Evolutionary conservation across 2,888 invertebrate genomes (phyloP), one percentile per base, ranked within the genome.

Genomic region (Tineola bisselliella): DNA sequence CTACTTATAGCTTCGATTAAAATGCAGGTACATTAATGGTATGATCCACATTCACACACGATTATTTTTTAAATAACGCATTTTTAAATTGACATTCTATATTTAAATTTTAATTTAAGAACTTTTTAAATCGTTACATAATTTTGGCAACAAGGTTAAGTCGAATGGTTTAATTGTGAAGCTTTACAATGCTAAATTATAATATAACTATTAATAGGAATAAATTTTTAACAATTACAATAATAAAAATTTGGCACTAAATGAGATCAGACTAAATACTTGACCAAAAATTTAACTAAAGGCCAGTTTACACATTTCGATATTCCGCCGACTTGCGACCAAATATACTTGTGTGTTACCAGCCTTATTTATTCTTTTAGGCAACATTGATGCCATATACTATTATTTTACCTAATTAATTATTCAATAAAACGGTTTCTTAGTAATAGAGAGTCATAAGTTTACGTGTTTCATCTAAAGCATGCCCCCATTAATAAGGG

Each of bases 201-300:
- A n/a, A n/a, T n/a, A n/a, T 31, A 31, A 10, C 10, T 31, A 31
- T 31, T 31, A 31, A 8, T 31, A 31, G 10, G 10, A 31, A 31
- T 8, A 31, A 31, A 31, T 31, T 5, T 38, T 38, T 12, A 12
- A 38, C n/a, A 10, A 12, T 38, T 38, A n/a, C n/a, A n/a, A n/a
- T n/a, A 38, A 38, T 48, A 48, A 48, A 48, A 48, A 10, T 48
- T 48, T 48, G 48, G 48, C 48, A 48, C 48, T 48, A 48, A 48
- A 15, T 48, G 38, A 10, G 13, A 48, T 48, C 48, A 48, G 48
- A 48, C 48, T 48, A 48, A 5, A 48, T 48, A 48, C 15, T 48
- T 48, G n/a, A 15, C 13, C 15, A 48, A 38, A 38, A 38, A 38
- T 38, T 38, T 12, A 38, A 12, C 38, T 38, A 38, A 38, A 38